These are phyloP conservation scores for Rugalucina vietnamica DNA, from an alignment of 2,888 invertebrate genomes.

Conservation along the genomic window DNA sequence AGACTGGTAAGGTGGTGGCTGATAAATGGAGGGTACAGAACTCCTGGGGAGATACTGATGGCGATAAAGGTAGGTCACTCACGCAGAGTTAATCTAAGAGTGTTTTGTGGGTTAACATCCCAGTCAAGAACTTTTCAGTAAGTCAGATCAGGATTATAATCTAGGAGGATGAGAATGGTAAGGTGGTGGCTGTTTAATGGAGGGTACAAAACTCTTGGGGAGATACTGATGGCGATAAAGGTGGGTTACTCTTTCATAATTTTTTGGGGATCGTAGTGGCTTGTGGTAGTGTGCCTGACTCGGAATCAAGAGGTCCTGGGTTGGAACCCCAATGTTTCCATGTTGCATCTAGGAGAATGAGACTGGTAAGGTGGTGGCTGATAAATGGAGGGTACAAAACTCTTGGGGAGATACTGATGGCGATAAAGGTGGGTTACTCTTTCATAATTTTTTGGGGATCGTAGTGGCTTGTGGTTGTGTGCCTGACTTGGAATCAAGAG, in stretches of 20 bases:
- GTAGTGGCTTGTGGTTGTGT: too few species aligned
- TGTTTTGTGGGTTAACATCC: too few species aligned
- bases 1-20: slow-evolving; percentile 83
- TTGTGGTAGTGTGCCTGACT: too few species aligned
- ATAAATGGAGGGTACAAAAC: slow-evolving; percentile 94
- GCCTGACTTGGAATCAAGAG: too few species aligned
- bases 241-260: slow-evolving; percentile 64
- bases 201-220: slow-evolving; percentile 97
- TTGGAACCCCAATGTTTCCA: too few species aligned
- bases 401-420: slow-evolving; percentile 96
- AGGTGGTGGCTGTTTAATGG: slow-evolving; percentile 87
- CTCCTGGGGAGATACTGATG: slow-evolving; percentile 95
- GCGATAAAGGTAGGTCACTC: slow-evolving; percentile 88
- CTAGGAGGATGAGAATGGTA: slow-evolving; percentile 86
- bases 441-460: too few species aligned
- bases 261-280: too few species aligned
- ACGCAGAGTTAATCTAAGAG: too few species aligned
- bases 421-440: slow-evolving; percentile 87
- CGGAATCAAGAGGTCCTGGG: too few species aligned
- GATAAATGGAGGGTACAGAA: slow-evolving; percentile 94
- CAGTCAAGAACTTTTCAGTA: too few species aligned
- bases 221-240: slow-evolving; percentile 93
- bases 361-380: slow-evolving; percentile 82
- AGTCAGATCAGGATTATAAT: too few species aligned
- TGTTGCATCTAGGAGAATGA: slow-evolving; percentile 88